Evolutionary conservation across 2,113 vertebrate species (phyloP), one percentile per base, ranked within the genome.

Genomic region (Oreochromis spilurus): DNA sequence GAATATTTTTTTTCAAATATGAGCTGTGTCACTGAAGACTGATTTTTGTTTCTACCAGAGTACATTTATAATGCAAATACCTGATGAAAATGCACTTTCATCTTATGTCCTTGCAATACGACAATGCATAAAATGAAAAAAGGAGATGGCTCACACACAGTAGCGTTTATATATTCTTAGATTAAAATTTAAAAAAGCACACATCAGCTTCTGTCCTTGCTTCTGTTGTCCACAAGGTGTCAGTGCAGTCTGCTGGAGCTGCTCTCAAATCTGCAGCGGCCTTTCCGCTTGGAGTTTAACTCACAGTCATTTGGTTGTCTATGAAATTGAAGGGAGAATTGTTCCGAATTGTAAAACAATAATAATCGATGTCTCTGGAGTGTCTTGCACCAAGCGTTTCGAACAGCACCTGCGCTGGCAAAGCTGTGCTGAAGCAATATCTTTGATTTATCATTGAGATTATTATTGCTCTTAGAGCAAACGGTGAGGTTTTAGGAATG

Each of bases 201-300:
- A 16, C 26, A 19, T 50, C 5, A 3, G 48, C 7, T 9, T 52
- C 11, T 29, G 4, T 58, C 3, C 26, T 5, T 80, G 3, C 26
- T 48, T 19, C 17, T 5, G 3, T 79, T 55, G 43, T 72, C 95
- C 96, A 96, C 95, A 24, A 93, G 96, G 91, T 95, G 95, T 90
- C 94, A 94, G 72, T 92, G 83, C 92, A 19, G 43, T 81, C 80
- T 72, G 21, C 11, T 62, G 13, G 14, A 34, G 16, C 58, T 52
- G 40, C 52, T 91, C 31, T 31, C 57, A 40, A 26, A 4, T 83
- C 88, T 84, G 88, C 92, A 79, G 26, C 17, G 45, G 43, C 14
- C n/a, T 11, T 45, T 4, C 1, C 8, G 16, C 34, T 12, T 53
- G 17, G 16, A 52, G n/a, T 57, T 67, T 36, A 79, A 80, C 38